These are phyloP conservation scores for Chrysomallon squamiferum DNA, from an alignment of 1,140 invertebrate species.

Conservation along the genomic window DNA sequence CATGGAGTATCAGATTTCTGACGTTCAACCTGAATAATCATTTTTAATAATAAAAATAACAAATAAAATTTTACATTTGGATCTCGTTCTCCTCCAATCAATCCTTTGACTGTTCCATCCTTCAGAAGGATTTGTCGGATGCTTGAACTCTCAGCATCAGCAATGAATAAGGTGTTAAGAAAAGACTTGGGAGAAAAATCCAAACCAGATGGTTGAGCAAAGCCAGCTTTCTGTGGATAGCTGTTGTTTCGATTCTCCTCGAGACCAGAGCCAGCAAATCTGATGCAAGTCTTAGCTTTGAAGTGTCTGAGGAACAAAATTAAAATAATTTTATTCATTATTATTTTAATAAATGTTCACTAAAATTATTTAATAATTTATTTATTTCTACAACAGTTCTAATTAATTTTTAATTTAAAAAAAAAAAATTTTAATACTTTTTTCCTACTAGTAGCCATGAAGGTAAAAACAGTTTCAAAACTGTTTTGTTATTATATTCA, in stretches of 20 bases:
- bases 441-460: too few species aligned
- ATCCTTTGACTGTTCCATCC: conserved; percentile 78
- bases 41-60: too few species aligned
- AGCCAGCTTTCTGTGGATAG: conserved; percentile 87
- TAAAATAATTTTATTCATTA: too few species aligned
- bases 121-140: conserved; percentile 77
- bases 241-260: conserved; percentile 93
- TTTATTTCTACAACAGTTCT: too few species aligned
- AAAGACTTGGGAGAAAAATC: conserved; percentile 14
- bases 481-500: too few species aligned
- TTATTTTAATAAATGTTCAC: too few species aligned
- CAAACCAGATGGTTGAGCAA: conserved; percentile 91
- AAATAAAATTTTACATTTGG: conserved; percentile 72
- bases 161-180: conserved; percentile 72
- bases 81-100: conserved; percentile 85
- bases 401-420: too few species aligned
- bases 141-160: conserved; percentile 93
- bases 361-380: too few species aligned
- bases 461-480: too few species aligned
- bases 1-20: too few species aligned
- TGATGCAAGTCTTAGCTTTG: conserved; percentile 70
- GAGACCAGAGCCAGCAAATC: conserved; percentile 83
- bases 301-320: conserved; percentile 31
- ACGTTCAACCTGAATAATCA: too few species aligned
- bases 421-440: too few species aligned